Base-by-base conservation (phyloP, 64 coral and sea anemone genomes). In the Dendronephthya gigantea region DNA sequence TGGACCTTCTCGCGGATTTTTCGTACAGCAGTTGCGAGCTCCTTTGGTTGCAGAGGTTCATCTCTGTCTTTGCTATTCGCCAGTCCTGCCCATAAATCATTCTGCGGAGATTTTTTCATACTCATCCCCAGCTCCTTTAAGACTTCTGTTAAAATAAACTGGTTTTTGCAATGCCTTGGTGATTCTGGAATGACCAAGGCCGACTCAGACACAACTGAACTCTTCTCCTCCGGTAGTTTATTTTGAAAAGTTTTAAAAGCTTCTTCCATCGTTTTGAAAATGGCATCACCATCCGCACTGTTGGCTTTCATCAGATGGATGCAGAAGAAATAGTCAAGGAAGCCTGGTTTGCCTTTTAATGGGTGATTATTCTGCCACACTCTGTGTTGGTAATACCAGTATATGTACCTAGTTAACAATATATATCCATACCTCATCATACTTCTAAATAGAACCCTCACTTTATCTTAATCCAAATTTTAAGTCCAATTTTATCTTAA, bases 321-420 rank as follows among this genome's bases (percentile, higher is more conserved):
- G 16, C 72, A 79, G 37, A 79, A 79, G 72, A 36, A 79, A 19
- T 79, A 79, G 37, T 79, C 72, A 34, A 17, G 37, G 72, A 79
- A 79, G 36, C 72, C 72, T 15, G 72, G 72, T 34, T 79, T 79
- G 72, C 36, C 72, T 39, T 34, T 29, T 9, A 79, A 39, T 34
- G 72, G 72, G 32, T 79, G 72, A 12, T 79, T 79, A 29, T 34
- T 29, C 25, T 79, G 19, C 72, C 30, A 62, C 17, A 62, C 19
- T 62, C 25, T 62, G 55, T 23, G 19, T 27, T 62, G 19, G 55
- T 62, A 62, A 2, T 62, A 23, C 55, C 55, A 27, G 25, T 62
- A 62, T 22, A 23, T n/a, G 55, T 62, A 62, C 41, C 41, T 45
- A 6, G 41, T 4, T 45, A 45, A 45, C 41, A 45, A 45, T 45